Conservation (phyloP, 2,888 invertebrate genomes). For the Clunio marinus region DNA sequence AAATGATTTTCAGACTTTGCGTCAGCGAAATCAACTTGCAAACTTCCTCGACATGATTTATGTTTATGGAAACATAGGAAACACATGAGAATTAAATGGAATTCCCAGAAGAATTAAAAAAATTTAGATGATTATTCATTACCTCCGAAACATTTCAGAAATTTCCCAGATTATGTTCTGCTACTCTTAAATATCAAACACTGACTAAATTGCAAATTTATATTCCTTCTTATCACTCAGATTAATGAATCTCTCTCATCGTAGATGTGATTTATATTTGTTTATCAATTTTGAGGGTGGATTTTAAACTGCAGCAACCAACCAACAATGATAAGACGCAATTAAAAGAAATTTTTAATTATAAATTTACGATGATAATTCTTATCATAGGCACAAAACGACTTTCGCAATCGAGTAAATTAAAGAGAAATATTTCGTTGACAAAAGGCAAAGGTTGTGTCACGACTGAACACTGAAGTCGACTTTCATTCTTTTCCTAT, state of each 20-base stretch:
- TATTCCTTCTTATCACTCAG: neutral
- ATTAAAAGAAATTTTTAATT: conserved; percentile 13
- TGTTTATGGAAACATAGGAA: too few species aligned
- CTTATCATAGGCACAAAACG: too few species aligned
- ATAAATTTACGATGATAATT: neutral
- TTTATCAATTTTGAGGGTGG: conserved; percentile 22
- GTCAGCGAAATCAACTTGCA: too few species aligned
- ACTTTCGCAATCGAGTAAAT: conserved; percentile 24
- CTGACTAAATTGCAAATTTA: conserved; percentile 2
- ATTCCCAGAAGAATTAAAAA: too few species aligned
- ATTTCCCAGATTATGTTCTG: conserved; percentile 17
- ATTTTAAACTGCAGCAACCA: neutral
- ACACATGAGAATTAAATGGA: too few species aligned
- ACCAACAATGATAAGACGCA: neutral
- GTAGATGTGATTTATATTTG: neutral
- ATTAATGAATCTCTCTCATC: neutral
- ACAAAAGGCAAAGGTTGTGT: neutral
- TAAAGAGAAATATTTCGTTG: neutral
- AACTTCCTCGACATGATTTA: too few species aligned
- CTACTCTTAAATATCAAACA: conserved; percentile 11
- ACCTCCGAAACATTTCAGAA: conserved; percentile 25
- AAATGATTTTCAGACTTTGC: too few species aligned
- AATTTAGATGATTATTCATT: neutral
- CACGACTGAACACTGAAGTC: neutral
- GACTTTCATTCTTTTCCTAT: neutral